These are phyloP conservation scores for Mesorhabditis spiculigera DNA, from an alignment of 2,888 invertebrate species.

Conservation along the genomic window DNA sequence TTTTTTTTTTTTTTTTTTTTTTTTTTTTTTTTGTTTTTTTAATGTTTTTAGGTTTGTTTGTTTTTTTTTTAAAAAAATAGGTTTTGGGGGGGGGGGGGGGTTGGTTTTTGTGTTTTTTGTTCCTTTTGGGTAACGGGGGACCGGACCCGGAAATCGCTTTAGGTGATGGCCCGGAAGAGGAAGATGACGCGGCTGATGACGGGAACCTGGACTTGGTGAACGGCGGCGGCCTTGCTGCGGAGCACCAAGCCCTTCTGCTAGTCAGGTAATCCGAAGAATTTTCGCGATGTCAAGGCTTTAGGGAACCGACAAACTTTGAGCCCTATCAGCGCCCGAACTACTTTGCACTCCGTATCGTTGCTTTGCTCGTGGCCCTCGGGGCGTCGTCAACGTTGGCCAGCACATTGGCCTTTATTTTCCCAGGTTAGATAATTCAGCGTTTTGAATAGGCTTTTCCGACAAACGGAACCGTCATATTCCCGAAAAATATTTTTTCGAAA, in stretches of 20 bases:
- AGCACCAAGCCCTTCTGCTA: slow-evolving; percentile 26
- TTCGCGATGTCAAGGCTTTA: background rate
- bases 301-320: slow-evolving; percentile 64
- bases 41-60: no score
- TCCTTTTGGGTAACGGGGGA: no score
- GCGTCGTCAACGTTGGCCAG: slow-evolving; percentile 80
- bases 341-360: slow-evolving; percentile 68
- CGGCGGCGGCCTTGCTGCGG: slow-evolving; percentile 38
- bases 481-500: no score
- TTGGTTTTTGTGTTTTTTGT: no score
- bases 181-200: background rate
- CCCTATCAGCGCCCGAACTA: slow-evolving; percentile 82
- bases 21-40: no score
- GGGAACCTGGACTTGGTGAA: slow-evolving; percentile 8
- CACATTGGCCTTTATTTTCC: slow-evolving; percentile 79
- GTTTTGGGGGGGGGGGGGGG: no score
- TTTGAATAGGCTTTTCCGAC: no score
- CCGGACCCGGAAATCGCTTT: no score
- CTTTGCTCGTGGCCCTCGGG: slow-evolving; percentile 75
- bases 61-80: no score
- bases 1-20: no score
- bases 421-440: slow-evolving; percentile 62
- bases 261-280: slow-evolving; percentile 5
- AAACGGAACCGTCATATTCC: background rate
- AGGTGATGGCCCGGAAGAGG: no score